Percentiles rank a stretch among this genome's conserved stretches.
These are phyloP conservation scores for Naso thynnoides DNA, from an alignment of 2,797 vertebrate species.

Conservation along the genomic window DNA sequence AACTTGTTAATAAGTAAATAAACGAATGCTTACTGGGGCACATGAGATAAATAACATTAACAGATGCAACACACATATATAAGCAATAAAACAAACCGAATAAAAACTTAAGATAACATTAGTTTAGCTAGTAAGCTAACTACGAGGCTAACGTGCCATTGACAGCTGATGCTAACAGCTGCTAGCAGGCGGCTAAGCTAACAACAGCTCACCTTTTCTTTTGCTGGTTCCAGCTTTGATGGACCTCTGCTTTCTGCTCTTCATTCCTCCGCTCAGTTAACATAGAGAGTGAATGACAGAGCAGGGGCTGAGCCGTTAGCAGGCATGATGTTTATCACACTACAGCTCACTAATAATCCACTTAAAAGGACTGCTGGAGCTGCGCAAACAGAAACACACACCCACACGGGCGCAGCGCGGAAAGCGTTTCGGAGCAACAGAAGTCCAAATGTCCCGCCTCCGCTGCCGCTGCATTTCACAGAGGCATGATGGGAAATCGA, in stretches of 20 bases:
- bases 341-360: constrained; percentile 31
- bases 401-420: constrained; percentile 49
- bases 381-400: not conserved
- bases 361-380: constrained; percentile 20
- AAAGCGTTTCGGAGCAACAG: constrained; percentile 67
- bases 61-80: not conserved
- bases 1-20: not conserved
- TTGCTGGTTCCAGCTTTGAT: constrained; percentile 71
- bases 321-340: constrained; percentile 47
- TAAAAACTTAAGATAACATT: not conserved
- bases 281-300: not conserved
- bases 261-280: constrained; percentile 74
- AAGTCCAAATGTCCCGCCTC: constrained; percentile 66
- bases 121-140: constrained; percentile 4
- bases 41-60: not conserved
- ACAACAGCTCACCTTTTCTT: constrained; percentile 77
- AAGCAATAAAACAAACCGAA: not conserved
- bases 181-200: constrained; percentile 52
- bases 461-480: constrained; percentile 47
- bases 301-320: not conserved
- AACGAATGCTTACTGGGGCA: not conserved
- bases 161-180: constrained; percentile 45
- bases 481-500: constrained; percentile 71
- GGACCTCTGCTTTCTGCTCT: constrained; percentile 73
- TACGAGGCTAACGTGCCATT: not conserved